phyloP scores from a whole-genome alignment of 2,113 vertebrate genomes.

The Erythrocebus patas region DNA sequence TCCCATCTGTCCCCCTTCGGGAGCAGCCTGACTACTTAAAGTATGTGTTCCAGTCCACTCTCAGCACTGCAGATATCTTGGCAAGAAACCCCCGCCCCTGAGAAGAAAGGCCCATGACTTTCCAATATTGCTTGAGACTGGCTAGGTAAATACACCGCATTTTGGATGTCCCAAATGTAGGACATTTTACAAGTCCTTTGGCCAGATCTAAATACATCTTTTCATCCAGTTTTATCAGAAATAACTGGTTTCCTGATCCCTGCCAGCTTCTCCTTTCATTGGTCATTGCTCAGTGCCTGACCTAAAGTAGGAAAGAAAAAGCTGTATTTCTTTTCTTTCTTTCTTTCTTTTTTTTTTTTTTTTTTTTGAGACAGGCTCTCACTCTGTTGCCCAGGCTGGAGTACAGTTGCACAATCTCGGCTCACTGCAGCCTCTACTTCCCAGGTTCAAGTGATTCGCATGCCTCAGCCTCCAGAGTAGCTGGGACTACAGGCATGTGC shows the following conservation, averaged over 20 bases:
- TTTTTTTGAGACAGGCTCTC: too few relatives aligned
- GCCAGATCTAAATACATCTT: neutral
- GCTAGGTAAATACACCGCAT: neutral
- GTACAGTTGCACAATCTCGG: too few relatives aligned
- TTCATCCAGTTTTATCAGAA: neutral
- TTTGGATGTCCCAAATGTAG: neutral
- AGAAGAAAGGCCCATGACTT: neutral
- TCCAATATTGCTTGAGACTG: neutral
- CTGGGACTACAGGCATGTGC: too few relatives aligned
- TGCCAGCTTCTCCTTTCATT: neutral
- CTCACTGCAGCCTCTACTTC: too few relatives aligned
- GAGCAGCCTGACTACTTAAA: neutral
- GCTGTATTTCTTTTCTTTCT: neutral
- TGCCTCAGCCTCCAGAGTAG: too few relatives aligned
- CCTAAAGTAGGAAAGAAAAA: neutral
- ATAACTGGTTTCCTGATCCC: neutral
- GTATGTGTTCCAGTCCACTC: neutral
- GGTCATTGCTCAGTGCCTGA: neutral
- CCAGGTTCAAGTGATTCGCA: too few relatives aligned
- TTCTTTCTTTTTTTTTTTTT: too few relatives aligned
- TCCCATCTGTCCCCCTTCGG: neutral
- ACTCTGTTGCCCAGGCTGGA: too few relatives aligned
- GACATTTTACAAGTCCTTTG: neutral
- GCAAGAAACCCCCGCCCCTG: neutral
- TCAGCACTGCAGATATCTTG: neutral